Conservation (phyloP, 2,113 vertebrate genomes). For the Arvicanthis niloticus region DNA sequence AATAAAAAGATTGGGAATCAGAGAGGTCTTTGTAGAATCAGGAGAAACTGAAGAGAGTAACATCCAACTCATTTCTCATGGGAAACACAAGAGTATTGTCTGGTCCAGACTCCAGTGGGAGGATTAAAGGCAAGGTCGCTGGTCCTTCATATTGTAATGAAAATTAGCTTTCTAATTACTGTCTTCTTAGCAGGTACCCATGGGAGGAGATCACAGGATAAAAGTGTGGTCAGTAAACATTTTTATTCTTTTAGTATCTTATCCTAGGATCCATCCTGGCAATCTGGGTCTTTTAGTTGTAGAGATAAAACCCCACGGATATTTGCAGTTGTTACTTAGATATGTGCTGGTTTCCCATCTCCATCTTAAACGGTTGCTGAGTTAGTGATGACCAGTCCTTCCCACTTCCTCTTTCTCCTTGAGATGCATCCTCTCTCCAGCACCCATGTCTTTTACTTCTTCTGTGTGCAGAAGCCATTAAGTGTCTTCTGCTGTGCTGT, state of each 20-base stretch:
- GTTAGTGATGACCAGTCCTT: not conserved
- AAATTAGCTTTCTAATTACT: slow-evolving; percentile 13
- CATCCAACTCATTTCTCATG: not conserved
- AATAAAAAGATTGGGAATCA: not conserved
- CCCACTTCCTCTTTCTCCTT: not conserved
- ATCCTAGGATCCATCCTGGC: not conserved
- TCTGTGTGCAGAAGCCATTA: not conserved
- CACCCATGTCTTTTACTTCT: not conserved
- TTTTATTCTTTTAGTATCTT: not conserved
- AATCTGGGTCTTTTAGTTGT: not conserved
- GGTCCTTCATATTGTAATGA: not conserved
- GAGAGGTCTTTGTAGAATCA: not conserved
- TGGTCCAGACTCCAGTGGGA: not conserved
- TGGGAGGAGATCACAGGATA: not conserved
- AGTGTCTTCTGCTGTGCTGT: not conserved
- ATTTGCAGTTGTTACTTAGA: not conserved
- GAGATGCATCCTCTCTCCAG: no score
- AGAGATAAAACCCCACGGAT: not conserved
- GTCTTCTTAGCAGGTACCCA: not conserved
- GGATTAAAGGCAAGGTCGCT: not conserved
- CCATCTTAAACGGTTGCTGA: not conserved
- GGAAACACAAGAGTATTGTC: not conserved
- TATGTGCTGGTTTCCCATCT: not conserved
- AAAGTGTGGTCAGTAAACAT: not conserved
- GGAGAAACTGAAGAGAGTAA: not conserved